A percentile compares a stretch with the other conserved stretches of the same genome.
Evolutionary conservation across 2,888 invertebrate genomes (phyloP).

Genomic region (Ormyrus rosae): DNA sequence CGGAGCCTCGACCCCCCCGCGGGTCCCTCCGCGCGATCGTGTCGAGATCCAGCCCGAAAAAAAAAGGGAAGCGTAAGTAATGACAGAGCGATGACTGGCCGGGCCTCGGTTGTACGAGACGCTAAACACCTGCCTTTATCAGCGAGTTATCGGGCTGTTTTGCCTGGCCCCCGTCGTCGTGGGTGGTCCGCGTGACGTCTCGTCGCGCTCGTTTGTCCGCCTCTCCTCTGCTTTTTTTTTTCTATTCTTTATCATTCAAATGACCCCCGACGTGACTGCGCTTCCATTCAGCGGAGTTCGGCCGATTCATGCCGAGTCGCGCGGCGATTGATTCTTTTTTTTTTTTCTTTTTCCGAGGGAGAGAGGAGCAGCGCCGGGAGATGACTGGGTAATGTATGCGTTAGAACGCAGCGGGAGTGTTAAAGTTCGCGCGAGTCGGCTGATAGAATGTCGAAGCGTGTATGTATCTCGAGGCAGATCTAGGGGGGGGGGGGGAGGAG

Average conservation of each 20-base stretch:
- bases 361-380: neutral
- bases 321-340: conserved; percentile 38
- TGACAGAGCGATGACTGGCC: conserved; percentile 73
- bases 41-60: conserved; percentile 20
- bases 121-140: conserved; percentile 73
- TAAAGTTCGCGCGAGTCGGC: conserved; percentile 48
- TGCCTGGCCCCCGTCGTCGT: conserved; percentile 65
- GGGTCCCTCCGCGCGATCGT: neutral
- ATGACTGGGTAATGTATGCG: neutral
- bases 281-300: conserved; percentile 15
- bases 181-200: conserved; percentile 29
- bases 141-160: conserved; percentile 68
- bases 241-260: conserved; percentile 44
- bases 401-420: conserved; percentile 54
- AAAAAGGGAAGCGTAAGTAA: conserved; percentile 65
- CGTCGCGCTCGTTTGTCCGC: neutral
- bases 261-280: conserved; percentile 45
- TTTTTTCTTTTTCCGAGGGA: neutral
- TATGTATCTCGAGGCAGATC: neutral
- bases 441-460: conserved; percentile 10
- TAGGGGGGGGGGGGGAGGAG: neutral
- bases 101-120: conserved; percentile 18
- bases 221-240: neutral
- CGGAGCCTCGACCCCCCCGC: conserved; percentile 9
- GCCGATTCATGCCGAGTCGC: conserved; percentile 37